These are phyloP conservation scores for Arnoldichthys spilopterus DNA, from an alignment of 2,797 vertebrate species.

Conservation along the genomic window DNA sequence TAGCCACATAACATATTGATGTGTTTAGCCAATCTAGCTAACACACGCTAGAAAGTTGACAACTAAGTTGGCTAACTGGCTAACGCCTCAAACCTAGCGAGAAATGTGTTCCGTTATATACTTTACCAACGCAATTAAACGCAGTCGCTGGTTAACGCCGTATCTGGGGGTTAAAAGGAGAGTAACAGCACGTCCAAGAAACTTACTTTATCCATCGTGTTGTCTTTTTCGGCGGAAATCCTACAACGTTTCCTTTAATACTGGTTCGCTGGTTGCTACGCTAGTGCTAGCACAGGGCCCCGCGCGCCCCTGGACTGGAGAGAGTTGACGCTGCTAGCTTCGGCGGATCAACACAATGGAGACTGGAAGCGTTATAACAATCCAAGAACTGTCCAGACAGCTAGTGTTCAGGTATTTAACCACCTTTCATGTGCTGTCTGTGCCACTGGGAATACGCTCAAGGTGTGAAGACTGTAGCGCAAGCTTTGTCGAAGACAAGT, in stretches of 20 bases:
- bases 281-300: constrained; percentile 20
- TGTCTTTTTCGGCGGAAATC: neutral
- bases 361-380: neutral
- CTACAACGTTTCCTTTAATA: neutral
- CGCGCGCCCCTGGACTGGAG: neutral
- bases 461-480: neutral
- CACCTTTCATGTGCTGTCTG: neutral
- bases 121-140: neutral
- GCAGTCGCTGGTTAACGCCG: too few relatives aligned
- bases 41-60: constrained; percentile 16
- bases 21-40: neutral
- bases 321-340: neutral
- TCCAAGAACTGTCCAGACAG: neutral
- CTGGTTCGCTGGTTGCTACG: neutral
- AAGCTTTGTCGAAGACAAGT: neutral
- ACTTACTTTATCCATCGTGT: constrained; percentile 60
- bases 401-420: neutral
- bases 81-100: constrained; percentile 12
- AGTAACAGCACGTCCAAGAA: neutral
- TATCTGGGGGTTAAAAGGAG: neutral
- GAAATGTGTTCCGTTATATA: neutral
- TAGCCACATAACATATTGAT: neutral
- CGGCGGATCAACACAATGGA: neutral
- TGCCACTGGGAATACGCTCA: neutral
- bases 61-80: constrained; percentile 17